Evolutionary conservation across 2,113 vertebrate genomes (phyloP).

Genomic region (Ophthalmolycus amberensis): DNA sequence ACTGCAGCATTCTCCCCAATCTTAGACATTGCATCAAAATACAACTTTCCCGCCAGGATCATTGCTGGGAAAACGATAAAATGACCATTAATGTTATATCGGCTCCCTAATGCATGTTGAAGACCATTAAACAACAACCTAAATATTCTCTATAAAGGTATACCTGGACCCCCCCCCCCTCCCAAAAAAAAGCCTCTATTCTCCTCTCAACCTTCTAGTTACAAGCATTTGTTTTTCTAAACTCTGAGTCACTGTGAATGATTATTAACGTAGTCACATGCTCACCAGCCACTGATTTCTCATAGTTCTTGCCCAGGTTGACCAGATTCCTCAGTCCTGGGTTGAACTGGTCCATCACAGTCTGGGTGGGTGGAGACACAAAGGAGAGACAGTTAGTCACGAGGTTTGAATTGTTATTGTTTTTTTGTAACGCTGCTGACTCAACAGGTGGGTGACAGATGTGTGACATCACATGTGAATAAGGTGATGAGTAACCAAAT

Average conservation of each 20-base stretch:
- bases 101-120: conserved; percentile 10
- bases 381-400: neutral
- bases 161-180: neutral
- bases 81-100: conserved; percentile 35
- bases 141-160: neutral
- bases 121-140: neutral
- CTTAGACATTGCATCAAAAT: conserved; percentile 96
- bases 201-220: neutral
- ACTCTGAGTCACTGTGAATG: neutral
- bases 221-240: neutral
- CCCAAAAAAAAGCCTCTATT: neutral
- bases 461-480: neutral
- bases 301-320: conserved; percentile 97
- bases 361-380: conserved; percentile 79
- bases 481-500: too few relatives aligned
- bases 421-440: neutral
- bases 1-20: conserved; percentile 92
- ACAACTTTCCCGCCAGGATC: conserved; percentile 93
- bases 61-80: conserved; percentile 85
- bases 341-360: conserved; percentile 99
- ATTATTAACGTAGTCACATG: neutral
- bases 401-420: neutral
- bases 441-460: conserved; percentile 2
- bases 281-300: conserved; percentile 96
- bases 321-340: conserved; percentile 95